phyloP scores from a whole-genome alignment of 2,797 vertebrate species.

The Mus spretus region DNA sequence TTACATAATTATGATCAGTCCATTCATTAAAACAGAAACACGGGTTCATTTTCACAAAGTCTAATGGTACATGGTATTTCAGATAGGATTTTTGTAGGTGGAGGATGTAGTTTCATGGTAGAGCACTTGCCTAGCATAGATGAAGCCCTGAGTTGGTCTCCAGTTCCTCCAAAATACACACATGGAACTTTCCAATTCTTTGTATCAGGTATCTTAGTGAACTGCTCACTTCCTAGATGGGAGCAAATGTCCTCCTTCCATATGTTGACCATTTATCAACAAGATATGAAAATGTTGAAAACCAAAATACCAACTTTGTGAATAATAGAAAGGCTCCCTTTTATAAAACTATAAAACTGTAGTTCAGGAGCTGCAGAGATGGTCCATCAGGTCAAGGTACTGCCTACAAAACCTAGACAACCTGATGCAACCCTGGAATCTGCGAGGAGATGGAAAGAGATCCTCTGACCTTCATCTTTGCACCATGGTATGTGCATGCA shows the following conservation, averaged over 20 bases:
- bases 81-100: neutral
- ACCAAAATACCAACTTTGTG: conserved; percentile 50
- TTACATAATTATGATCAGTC: neutral
- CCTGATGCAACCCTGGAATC: neutral
- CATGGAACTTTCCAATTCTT: conserved; percentile 12
- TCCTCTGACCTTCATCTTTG: neutral
- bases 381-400: neutral
- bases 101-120: neutral
- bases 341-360: conserved; percentile 60
- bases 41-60: conserved; percentile 14
- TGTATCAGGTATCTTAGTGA: neutral
- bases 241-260: neutral
- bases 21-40: conserved; percentile 33
- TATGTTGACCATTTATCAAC: neutral
- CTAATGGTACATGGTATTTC: conserved; percentile 4
- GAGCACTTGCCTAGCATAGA: neutral
- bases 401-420: neutral
- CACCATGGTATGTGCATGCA: neutral
- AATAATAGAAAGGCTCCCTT: conserved; percentile 13
- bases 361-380: neutral
- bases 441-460: neutral
- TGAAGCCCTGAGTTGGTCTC: neutral
- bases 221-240: neutral
- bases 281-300: conserved; percentile 21
- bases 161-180: neutral